Evolutionary conservation across 2,888 invertebrate genomes (phyloP).

Genomic region (Tortricodes alternella): DNA sequence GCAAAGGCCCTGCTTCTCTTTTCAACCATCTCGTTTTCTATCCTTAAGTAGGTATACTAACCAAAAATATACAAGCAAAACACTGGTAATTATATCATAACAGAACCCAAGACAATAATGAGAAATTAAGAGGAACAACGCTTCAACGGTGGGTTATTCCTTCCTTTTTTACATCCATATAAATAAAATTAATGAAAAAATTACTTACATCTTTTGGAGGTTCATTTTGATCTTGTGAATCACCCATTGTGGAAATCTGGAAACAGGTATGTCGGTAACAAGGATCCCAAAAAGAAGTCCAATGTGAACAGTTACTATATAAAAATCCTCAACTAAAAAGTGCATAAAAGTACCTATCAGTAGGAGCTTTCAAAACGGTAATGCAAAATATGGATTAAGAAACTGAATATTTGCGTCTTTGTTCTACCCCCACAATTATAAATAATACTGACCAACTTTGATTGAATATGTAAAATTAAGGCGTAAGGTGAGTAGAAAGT

Average conservation of each 20-base stretch:
- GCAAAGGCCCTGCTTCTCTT: too few relatives aligned
- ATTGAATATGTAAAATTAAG: background rate
- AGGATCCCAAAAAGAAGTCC: background rate
- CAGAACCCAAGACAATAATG: too few relatives aligned
- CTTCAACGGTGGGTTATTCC: too few relatives aligned
- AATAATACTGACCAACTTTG: background rate
- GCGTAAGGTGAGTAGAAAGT: background rate
- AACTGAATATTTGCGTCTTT: background rate
- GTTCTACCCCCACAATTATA: conserved; percentile 13
- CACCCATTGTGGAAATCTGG: conserved; percentile 62
- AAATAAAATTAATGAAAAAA: conserved; percentile 20
- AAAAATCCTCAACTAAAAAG: too few relatives aligned
- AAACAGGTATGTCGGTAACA: too few relatives aligned
- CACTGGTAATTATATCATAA: too few relatives aligned
- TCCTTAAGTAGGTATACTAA: too few relatives aligned
- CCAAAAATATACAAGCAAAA: too few relatives aligned
- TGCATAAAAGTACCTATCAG: background rate
- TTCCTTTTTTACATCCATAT: too few relatives aligned
- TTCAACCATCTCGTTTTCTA: too few relatives aligned
- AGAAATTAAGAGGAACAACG: too few relatives aligned
- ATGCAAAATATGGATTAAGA: background rate
- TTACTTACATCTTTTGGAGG: conserved; percentile 73
- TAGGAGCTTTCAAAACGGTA: background rate
- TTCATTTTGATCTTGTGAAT: conserved; percentile 70
- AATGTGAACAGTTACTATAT: background rate